Conservation (phyloP, 1,140 invertebrate species). For the Micrasema minimum region DNA sequence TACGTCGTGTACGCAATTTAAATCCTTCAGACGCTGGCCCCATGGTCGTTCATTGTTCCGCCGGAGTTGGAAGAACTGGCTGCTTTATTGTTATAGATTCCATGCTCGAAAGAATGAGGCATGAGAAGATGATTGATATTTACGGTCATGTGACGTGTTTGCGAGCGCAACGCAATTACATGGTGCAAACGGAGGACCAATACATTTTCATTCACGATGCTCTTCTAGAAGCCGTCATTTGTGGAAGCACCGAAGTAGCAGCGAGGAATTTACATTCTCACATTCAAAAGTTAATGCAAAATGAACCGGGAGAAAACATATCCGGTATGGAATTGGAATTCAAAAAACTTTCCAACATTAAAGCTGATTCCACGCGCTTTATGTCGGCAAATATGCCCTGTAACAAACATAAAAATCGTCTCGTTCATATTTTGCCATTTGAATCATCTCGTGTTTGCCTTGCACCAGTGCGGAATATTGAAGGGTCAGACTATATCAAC, state of each 20-base stretch:
- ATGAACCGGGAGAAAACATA: constrained; percentile 84
- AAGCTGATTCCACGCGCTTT: constrained; percentile 93
- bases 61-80: constrained; percentile 97
- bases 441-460: constrained; percentile 95
- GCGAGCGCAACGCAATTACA: constrained; percentile 96
- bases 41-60: constrained; percentile 96
- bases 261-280: constrained; percentile 92
- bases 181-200: constrained; percentile 99
- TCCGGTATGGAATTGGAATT: constrained; percentile 99
- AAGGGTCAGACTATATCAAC: constrained; percentile 99
- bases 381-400: constrained; percentile 94
- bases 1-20: constrained; percentile 88
- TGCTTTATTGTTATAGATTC: constrained; percentile 98
- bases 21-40: constrained; percentile 93
- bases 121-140: constrained; percentile 98
- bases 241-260: constrained; percentile 93
- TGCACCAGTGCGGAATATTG: constrained; percentile 88
- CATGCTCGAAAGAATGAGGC: constrained; percentile 92
- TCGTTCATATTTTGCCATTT: constrained; percentile 97
- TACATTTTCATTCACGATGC: constrained; percentile 99
- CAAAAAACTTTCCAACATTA: constrained; percentile 95
- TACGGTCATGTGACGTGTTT: constrained; percentile 98
- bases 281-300: constrained; percentile 91
- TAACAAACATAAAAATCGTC: constrained; percentile 98
- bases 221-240: constrained; percentile 93